phyloP scores from a whole-genome alignment of 2,888 invertebrate species.

The Eudasyphora cyanicolor region DNA sequence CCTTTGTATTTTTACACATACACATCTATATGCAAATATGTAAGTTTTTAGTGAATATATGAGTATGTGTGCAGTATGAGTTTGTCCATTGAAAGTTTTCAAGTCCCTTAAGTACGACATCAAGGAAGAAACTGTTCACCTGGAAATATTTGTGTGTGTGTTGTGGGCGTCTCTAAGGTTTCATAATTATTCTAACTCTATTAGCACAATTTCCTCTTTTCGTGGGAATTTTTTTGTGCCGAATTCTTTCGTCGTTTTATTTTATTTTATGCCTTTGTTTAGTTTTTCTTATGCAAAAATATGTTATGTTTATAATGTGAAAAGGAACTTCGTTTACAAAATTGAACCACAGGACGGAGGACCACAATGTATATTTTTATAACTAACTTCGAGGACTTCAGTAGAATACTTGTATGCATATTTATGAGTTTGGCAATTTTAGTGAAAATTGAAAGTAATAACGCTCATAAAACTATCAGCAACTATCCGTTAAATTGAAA shows the following conservation, averaged over 20 bases:
- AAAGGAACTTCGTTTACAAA: neutral
- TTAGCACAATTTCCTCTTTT: conserved; percentile 22
- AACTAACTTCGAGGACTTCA: neutral
- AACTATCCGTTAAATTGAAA: neutral
- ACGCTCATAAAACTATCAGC: conserved; percentile 9
- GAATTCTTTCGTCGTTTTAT: neutral
- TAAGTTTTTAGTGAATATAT: neutral
- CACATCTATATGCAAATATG: neutral
- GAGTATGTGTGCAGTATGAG: neutral
- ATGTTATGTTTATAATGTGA: conserved; percentile 22
- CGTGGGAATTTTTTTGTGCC: neutral
- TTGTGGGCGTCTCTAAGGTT: neutral
- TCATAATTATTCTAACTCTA: conserved; percentile 14
- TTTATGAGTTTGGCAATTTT: conserved; percentile 22
- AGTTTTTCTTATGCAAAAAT: conserved; percentile 9
- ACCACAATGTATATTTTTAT: neutral
- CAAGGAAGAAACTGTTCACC: neutral
- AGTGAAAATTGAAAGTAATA: conserved; percentile 29
- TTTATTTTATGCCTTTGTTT: conserved; percentile 13
- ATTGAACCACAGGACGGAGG: neutral
- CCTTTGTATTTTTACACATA: neutral
- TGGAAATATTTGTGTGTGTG: neutral
- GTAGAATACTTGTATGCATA: neutral
- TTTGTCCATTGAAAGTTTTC: conserved; percentile 10
- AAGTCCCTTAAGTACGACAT: conserved; percentile 26